Evolutionary conservation across 2,888 invertebrate genomes (phyloP).

Genomic region (Anodontia alba): DNA sequence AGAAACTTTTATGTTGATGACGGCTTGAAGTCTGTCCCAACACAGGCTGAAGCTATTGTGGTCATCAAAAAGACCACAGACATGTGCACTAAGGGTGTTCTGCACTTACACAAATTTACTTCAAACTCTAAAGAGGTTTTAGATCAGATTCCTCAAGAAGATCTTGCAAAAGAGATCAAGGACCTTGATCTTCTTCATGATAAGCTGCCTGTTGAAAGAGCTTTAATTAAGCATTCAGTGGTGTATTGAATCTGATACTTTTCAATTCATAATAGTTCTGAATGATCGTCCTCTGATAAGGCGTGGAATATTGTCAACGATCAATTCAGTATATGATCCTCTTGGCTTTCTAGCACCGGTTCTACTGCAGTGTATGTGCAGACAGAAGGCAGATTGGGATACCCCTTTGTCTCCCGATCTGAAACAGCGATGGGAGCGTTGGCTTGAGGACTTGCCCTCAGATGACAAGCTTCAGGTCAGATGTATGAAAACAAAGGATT

Average conservation of each 20-base stretch:
- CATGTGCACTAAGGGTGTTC: slow-evolving; percentile 51
- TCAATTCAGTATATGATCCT: slow-evolving; percentile 64
- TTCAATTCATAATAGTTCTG: slow-evolving; percentile 50
- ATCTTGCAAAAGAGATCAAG: slow-evolving; percentile 37
- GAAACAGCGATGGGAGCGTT: slow-evolving; percentile 48
- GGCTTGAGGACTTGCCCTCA: slow-evolving; percentile 39
- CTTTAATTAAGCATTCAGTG: slow-evolving; percentile 62
- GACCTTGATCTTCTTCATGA: slow-evolving; percentile 31
- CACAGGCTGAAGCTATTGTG: slow-evolving; percentile 39
- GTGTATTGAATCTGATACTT: slow-evolving; percentile 59
- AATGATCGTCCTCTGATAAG: slow-evolving; percentile 52
- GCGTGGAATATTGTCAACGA: slow-evolving; percentile 57
- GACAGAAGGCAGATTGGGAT: slow-evolving; percentile 58
- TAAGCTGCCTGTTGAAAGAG: slow-evolving; percentile 49
- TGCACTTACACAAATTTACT: slow-evolving; percentile 61
- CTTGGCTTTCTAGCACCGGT: slow-evolving; percentile 65
- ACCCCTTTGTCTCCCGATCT: slow-evolving; percentile 55
- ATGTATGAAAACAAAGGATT: slow-evolving; percentile 50
- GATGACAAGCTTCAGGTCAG: slow-evolving; percentile 34
- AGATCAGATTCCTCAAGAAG: slow-evolving; percentile 36
- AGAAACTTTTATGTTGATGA: slow-evolving; percentile 66
- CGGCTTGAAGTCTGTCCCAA: slow-evolving; percentile 49
- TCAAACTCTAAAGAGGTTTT: slow-evolving; percentile 63
- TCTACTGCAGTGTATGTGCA: slow-evolving; percentile 61
- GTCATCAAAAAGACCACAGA: slow-evolving; percentile 36